Percentiles rank a stretch among this genome's conserved stretches.
Evolutionary conservation across 2,113 vertebrate genomes (phyloP).

Genomic region (Sander vitreus): DNA sequence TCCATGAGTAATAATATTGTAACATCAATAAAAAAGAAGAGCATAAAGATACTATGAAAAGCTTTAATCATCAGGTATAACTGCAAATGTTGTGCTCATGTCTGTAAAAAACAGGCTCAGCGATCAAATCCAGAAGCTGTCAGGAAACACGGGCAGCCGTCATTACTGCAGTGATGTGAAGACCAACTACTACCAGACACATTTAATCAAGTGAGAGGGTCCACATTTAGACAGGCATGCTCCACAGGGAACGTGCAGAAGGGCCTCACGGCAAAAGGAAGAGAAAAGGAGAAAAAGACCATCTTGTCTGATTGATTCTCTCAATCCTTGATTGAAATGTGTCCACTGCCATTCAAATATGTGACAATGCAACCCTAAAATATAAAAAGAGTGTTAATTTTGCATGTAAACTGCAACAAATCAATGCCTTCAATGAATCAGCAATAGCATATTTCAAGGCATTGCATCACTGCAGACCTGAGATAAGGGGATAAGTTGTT

Average conservation of each 20-base stretch:
- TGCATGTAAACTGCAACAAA: neutral
- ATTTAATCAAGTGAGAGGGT: slow-evolving; percentile 79
- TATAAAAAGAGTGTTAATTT: neutral
- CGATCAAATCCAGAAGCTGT: slow-evolving; percentile 70
- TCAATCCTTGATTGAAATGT: slow-evolving; percentile 51
- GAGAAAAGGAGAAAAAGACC: slow-evolving; percentile 59
- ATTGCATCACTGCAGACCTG: slow-evolving; percentile 60
- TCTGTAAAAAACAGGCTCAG: slow-evolving; percentile 64
- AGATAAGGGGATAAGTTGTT: slow-evolving; percentile 47
- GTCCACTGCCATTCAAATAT: slow-evolving; percentile 49
- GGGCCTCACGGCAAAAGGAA: slow-evolving; percentile 66
- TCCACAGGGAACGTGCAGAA: slow-evolving; percentile 60
- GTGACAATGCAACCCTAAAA: slow-evolving; percentile 14
- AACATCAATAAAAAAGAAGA: neutral
- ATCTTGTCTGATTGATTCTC: slow-evolving; percentile 60
- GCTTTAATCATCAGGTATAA: slow-evolving; percentile 54
- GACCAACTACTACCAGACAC: slow-evolving; percentile 76
- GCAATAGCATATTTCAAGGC: slow-evolving; percentile 52
- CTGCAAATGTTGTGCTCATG: slow-evolving; percentile 65
- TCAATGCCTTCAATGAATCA: slow-evolving; percentile 55
- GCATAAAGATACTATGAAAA: slow-evolving; percentile 7
- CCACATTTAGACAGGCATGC: slow-evolving; percentile 71
- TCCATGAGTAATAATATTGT: neutral
- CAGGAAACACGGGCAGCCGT: slow-evolving; percentile 67
- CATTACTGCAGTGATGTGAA: slow-evolving; percentile 65